Percentiles rank a stretch among this genome's conserved stretches.
These are phyloP conservation scores for Drosophila pullipes DNA, from an alignment of 2,888 invertebrate species.

Conservation along the genomic window DNA sequence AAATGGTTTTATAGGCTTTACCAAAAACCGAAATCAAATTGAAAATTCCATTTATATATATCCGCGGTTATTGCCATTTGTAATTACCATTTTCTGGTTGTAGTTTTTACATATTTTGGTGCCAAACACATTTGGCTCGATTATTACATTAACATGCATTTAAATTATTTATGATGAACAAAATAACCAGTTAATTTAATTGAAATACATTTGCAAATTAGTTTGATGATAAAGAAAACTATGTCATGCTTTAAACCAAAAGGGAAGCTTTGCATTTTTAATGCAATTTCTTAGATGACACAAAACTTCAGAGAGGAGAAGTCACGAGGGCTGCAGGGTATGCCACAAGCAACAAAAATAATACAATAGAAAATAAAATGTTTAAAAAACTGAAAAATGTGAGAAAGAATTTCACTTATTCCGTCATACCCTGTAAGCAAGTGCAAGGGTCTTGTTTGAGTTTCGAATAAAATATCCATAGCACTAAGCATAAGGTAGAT, in stretches of 20 bases:
- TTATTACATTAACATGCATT: conserved; percentile 39
- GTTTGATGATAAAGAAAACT: not conserved
- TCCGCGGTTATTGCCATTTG: conserved; percentile 53
- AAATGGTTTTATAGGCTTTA: conserved; percentile 27
- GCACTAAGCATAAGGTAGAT: not conserved
- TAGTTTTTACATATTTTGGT: conserved; percentile 47
- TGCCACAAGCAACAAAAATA: conserved; percentile 19
- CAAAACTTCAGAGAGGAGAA: conserved; percentile 7
- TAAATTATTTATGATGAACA: conserved; percentile 6
- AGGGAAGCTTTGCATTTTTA: conserved; percentile 59
- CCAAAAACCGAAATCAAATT: conserved; percentile 43
- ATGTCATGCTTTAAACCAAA: not conserved
- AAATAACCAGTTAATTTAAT: conserved; percentile 51
- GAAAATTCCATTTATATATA: conserved; percentile 45
- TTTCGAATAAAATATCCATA: too few species aligned
- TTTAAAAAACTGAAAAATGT: conserved; percentile 57
- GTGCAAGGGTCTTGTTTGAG: not conserved
- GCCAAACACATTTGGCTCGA: conserved; percentile 44
- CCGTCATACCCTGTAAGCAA: conserved; percentile 31
- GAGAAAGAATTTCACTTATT: conserved; percentile 31
- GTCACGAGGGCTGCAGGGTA: conserved; percentile 29
- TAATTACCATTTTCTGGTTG: conserved; percentile 56
- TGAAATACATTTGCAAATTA: conserved; percentile 35
- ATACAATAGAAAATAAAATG: conserved; percentile 27
- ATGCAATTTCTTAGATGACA: conserved; percentile 60